Conservation (phyloP, 2,888 invertebrate genomes). For the Acanthacorydalis orientalis region DNA sequence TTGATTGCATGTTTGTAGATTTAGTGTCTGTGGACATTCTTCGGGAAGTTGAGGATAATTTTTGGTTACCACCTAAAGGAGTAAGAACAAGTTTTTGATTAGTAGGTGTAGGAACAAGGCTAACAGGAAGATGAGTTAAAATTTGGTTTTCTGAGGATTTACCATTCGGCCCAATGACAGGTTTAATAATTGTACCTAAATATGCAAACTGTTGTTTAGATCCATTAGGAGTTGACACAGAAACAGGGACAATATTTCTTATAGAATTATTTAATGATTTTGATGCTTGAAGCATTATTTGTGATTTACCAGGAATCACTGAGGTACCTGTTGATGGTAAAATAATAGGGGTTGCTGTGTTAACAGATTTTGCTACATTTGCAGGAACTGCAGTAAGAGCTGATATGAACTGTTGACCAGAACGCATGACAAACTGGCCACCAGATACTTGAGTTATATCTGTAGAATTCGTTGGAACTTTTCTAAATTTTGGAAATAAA, state of each 20-base stretch:
- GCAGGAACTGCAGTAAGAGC: not conserved
- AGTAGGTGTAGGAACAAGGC: conserved; percentile 10
- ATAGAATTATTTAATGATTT: conserved; percentile 8
- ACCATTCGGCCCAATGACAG: conserved; percentile 9
- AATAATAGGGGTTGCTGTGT: conserved; percentile 6
- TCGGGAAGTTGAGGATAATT: not conserved
- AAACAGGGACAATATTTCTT: conserved; percentile 10
- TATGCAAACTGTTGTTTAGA: conserved; percentile 23
- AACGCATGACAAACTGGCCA: not conserved
- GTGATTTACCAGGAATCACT: conserved; percentile 6
- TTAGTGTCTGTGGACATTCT: not conserved
- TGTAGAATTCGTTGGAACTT: not conserved
- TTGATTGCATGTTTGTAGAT: conserved; percentile 26
- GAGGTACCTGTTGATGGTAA: conserved; percentile 3
- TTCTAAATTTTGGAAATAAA: not conserved
- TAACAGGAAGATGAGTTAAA: conserved; percentile 9
- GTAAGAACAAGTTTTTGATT: conserved; percentile 39
- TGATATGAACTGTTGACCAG: not conserved
- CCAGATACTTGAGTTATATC: not conserved
- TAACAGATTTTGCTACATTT: not conserved
- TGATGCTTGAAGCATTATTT: conserved; percentile 9
- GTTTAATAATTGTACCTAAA: conserved; percentile 23
- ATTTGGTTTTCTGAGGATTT: conserved; percentile 11
- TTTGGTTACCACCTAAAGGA: conserved; percentile 24
- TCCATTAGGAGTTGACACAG: conserved; percentile 8